Conservation (phyloP, 2,797 vertebrate species). For the Petrocephalus schoutedeni region DNA sequence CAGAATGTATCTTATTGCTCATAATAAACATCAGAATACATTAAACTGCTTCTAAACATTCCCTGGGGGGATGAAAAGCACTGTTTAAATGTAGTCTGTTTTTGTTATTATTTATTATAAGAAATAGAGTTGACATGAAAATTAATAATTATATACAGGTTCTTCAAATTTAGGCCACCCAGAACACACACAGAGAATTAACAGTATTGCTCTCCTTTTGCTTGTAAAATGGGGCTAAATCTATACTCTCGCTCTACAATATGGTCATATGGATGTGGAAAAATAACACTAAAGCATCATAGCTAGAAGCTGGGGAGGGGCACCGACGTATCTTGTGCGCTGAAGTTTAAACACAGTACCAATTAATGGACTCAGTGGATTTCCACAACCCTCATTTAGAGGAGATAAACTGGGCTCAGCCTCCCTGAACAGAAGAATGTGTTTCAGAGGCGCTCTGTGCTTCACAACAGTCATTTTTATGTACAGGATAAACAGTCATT, state of each 20-base stretch:
- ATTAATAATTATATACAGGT: background rate
- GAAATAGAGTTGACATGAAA: background rate
- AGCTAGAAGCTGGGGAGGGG: background rate
- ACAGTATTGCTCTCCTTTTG: slow-evolving; percentile 19
- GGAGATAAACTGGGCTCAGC: background rate
- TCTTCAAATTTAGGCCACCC: background rate
- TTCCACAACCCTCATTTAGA: background rate
- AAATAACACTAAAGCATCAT: background rate
- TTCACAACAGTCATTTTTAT: slow-evolving; percentile 62
- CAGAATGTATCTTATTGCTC: slow-evolving; percentile 12
- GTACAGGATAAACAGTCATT: slow-evolving; percentile 59
- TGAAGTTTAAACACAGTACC: background rate
- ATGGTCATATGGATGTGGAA: background rate
- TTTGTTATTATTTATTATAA: slow-evolving; percentile 7
- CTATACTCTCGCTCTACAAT: background rate
- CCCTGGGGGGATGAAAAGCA: background rate
- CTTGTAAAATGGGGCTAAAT: background rate
- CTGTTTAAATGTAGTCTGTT: slow-evolving; percentile 2
- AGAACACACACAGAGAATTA: slow-evolving; percentile 17
- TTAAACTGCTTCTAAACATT: background rate
- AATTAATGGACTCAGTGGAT: background rate
- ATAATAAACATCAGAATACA: slow-evolving; percentile 23
- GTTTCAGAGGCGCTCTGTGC: slow-evolving; percentile 60
- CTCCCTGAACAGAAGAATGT: slow-evolving; percentile 52
- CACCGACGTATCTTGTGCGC: background rate